Percentiles rank a stretch among this genome's conserved stretches.
phyloP scores from a whole-genome alignment of 2,113 vertebrate genomes.

The Callaeas wilsoni region DNA sequence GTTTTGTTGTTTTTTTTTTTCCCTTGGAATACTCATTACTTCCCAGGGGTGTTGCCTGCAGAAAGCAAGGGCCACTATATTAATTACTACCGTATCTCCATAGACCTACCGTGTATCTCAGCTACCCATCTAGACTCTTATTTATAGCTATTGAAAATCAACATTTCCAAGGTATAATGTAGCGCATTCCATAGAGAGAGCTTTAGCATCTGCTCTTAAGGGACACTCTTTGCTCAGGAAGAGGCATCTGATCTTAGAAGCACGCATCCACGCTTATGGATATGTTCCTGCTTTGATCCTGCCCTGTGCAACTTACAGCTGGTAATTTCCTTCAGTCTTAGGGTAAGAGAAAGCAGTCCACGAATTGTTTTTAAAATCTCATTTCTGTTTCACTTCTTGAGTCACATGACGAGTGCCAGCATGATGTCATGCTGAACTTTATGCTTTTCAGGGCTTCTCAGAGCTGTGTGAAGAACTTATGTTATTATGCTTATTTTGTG shows the following conservation, averaged over 20 bases:
- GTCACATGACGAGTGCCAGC: not conserved
- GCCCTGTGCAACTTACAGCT: not conserved
- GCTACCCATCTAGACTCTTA: not conserved
- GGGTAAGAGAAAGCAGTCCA: not conserved
- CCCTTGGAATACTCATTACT: not conserved
- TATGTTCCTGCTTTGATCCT: not conserved
- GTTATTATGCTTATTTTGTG: too few species aligned
- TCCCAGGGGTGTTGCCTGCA: not conserved
- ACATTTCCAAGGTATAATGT: not conserved
- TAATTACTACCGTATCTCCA: not conserved
- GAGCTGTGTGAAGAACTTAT: not conserved
- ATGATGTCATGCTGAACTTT: not conserved
- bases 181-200: not conserved
- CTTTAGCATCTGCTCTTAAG: not conserved
- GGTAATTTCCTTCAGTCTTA: not conserved
- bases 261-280: not conserved
- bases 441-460: not conserved
- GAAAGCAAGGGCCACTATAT: not conserved
- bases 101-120: accelerated
- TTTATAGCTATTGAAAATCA: not conserved
- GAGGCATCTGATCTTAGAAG: not conserved
- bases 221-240: not conserved
- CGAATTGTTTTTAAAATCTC: not conserved
- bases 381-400: not conserved
- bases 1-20: not conserved